These are phyloP conservation scores for Exaiptasia diaphana DNA, from an alignment of 64 coral and sea anemone species.

Conservation along the genomic window DNA sequence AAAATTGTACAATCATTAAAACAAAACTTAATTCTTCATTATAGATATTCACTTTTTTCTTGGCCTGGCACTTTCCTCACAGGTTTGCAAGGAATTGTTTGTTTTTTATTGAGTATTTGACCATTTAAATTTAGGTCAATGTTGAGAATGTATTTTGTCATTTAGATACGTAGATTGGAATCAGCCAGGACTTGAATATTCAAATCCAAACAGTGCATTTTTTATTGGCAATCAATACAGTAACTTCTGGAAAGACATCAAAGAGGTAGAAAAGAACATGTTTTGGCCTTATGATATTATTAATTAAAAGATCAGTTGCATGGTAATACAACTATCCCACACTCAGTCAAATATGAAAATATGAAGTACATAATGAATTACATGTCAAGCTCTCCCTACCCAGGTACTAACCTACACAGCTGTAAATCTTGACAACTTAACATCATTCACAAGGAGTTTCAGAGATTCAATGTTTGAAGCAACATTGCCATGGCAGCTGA, in stretches of 20 bases:
- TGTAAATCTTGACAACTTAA: slow-evolving; percentile 41
- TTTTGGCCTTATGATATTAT: too few species aligned
- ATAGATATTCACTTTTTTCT: slow-evolving; percentile 7
- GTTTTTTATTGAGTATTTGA: too few species aligned
- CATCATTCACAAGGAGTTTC: slow-evolving; percentile 48
- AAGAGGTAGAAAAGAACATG: slow-evolving; percentile 53
- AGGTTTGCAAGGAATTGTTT: neutral
- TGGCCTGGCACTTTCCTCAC: slow-evolving; percentile 41
- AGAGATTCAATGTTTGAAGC: slow-evolving; percentile 78
- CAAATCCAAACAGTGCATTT: slow-evolving; percentile 47
- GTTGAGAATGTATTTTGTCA: too few species aligned
- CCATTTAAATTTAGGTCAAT: too few species aligned
- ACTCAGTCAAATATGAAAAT: too few species aligned
- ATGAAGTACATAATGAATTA: too few species aligned
- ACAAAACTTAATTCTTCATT: neutral
- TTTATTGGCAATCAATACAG: slow-evolving; percentile 78
- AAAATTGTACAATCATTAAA: neutral
- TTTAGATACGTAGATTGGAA: slow-evolving; percentile 61
- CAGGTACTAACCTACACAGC: slow-evolving; percentile 65
- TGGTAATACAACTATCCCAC: too few species aligned
- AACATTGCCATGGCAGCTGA: slow-evolving; percentile 77
- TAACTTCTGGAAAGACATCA: slow-evolving; percentile 59
- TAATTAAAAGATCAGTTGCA: too few species aligned
- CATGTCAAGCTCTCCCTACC: too few species aligned
- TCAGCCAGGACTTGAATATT: slow-evolving; percentile 23